Percentiles rank a stretch among this genome's conserved stretches.
Evolutionary conservation across 2,797 vertebrate genomes (phyloP).

Genomic region (Eulemur mongoz): DNA sequence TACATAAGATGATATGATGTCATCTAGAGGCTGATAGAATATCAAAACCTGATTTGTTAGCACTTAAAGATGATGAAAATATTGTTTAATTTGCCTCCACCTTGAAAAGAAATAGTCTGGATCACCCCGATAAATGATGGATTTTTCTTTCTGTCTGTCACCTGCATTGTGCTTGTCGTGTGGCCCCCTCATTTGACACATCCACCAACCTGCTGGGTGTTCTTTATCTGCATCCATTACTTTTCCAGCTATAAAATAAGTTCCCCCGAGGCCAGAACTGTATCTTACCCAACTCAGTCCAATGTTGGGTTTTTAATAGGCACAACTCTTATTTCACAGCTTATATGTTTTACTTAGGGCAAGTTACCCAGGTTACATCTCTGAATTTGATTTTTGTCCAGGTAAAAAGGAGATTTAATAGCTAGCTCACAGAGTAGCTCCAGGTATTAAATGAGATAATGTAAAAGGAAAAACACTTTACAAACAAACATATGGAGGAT

Average conservation of each 20-base stretch:
- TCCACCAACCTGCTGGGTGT: neutral
- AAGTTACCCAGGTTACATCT: neutral
- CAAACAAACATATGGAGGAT: neutral
- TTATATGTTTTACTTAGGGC: neutral
- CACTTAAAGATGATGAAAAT: neutral
- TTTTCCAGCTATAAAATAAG: slow-evolving; percentile 22
- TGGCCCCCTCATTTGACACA: neutral
- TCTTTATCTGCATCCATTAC: neutral
- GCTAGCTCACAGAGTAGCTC: neutral
- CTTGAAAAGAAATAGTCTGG: neutral
- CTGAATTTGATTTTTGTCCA: slow-evolving; percentile 14
- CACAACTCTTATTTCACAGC: neutral
- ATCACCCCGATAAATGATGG: neutral
- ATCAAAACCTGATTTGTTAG: neutral
- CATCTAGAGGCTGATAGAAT: neutral
- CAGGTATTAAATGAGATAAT: neutral
- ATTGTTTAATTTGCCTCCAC: neutral
- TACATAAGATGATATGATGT: neutral
- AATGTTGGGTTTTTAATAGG: neutral
- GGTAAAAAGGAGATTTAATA: neutral
- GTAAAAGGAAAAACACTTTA: neutral
- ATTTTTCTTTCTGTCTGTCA: slow-evolving; percentile 22
- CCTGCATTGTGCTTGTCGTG: neutral
- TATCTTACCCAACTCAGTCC: neutral
- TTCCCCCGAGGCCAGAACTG: neutral